Evolutionary conservation across 2,888 invertebrate genomes (phyloP).

Genomic region (Perizoma flavofasciatum): DNA sequence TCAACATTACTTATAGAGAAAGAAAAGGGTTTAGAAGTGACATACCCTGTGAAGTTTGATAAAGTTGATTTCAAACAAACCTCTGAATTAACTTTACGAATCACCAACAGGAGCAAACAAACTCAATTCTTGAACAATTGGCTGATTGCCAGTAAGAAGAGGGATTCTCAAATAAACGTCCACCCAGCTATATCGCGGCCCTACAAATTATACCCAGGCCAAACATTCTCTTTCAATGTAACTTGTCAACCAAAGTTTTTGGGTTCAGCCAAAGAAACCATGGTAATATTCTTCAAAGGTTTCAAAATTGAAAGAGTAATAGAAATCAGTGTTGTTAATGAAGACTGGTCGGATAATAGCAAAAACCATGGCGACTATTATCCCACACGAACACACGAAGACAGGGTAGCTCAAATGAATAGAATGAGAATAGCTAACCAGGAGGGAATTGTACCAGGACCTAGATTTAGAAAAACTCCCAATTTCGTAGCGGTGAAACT

Average conservation of each 20-base stretch:
- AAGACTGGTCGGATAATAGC: slow-evolving; percentile 32
- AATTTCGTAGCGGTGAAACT: slow-evolving; percentile 85
- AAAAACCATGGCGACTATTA: slow-evolving; percentile 4
- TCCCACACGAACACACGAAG: slow-evolving; percentile 34
- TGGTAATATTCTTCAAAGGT: slow-evolving; percentile 84
- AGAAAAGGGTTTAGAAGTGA: slow-evolving; percentile 81
- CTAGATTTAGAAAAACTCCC: slow-evolving; percentile 73
- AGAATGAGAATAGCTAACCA: slow-evolving; percentile 48
- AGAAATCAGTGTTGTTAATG: slow-evolving; percentile 75
- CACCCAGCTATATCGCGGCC: slow-evolving; percentile 62
- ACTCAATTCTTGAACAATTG: slow-evolving; percentile 74
- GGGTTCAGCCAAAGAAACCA: slow-evolving; percentile 84
- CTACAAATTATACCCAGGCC: slow-evolving; percentile 64
- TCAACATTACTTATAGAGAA: slow-evolving; percentile 60
- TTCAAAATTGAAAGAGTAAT: slow-evolving; percentile 85
- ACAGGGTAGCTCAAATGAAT: slow-evolving; percentile 54
- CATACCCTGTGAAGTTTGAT: slow-evolving; percentile 75
- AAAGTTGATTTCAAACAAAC: slow-evolving; percentile 66
- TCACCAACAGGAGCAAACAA: slow-evolving; percentile 73
- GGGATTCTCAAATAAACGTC: slow-evolving; percentile 79
- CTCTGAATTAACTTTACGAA: slow-evolving; percentile 50
- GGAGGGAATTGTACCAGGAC: slow-evolving; percentile 78
- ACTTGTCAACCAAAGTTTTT: slow-evolving; percentile 83
- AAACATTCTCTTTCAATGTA: slow-evolving; percentile 71
- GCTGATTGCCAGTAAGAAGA: slow-evolving; percentile 77